Evolutionary conservation across 2,888 invertebrate species (phyloP), one percentile per base, ranked within the genome.

Genomic region (Hedya salicella): DNA sequence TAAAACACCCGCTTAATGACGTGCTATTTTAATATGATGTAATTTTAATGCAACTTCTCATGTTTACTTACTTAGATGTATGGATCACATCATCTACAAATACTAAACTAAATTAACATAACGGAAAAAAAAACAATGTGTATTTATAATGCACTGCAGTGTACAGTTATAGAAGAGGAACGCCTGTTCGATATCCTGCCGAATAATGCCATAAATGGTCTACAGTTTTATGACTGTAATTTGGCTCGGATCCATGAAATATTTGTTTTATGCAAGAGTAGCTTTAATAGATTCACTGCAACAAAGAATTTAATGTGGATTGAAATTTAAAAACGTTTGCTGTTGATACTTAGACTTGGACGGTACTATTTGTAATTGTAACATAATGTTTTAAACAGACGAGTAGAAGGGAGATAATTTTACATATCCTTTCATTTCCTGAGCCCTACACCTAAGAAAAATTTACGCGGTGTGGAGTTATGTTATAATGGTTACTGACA

Each of bases 141-240:
- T 32, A 30, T n/a, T 32, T 30, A 11, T 17, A 21, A 30, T 85
- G 87, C 81, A 76, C 77, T 72, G 76, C 73, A 85, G 78, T 91
- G 82, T 85, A 88, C 71, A 72, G 70, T 71, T 73, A 79, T 81
- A 81, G 76, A 82, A 84, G 81, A 85, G 80, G 40, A 66, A 66
- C 82, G 81, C 77, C 83, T 77, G 82, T 87, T 89, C 86, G 91
- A 89, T 91, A 90, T 90, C 91, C 90, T 81, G 80, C 82, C 83
- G 81, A 88, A 91, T 89, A 89, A 88, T 85, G 85, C 85, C 85
- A 88, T 91, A 90, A 89, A 89, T 86, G 89, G 82, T 86, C 80
- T 85, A 85, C 87, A 87, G 82, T 89, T 92, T 91, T 91, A 92
- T 88, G 85, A 84, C 87, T 85, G 87, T 85, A 88, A 91, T 91